Percentiles rank a stretch among this genome's conserved stretches.
Evolutionary conservation across 92 coral and sea anemone genomes (phyloP).

Genomic region (Phenganax subtilis): DNA sequence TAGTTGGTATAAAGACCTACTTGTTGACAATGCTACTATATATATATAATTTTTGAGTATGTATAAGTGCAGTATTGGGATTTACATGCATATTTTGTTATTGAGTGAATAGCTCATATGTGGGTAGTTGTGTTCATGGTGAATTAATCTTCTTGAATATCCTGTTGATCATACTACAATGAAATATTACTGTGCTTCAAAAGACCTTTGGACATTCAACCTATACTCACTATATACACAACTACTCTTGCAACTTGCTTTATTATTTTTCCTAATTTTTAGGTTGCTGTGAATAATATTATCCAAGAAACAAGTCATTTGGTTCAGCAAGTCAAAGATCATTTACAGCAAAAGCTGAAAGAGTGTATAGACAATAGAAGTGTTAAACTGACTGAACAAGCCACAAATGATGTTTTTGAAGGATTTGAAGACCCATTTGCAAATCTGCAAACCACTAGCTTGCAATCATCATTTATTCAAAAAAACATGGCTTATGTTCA

Average conservation of each 20-base stretch:
- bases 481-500: conserved; percentile 10
- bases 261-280: neutral
- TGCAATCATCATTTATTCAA: neutral
- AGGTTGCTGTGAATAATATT: conserved; percentile 25
- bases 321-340: neutral
- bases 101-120: no score
- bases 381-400: neutral
- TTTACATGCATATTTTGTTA: neutral
- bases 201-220: no score
- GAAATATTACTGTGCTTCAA: no score
- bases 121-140: no score
- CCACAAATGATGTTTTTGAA: conserved; percentile 17
- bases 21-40: no score
- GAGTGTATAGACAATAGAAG: neutral
- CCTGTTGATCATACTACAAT: no score
- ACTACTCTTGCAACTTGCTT: no score
- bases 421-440: conserved; percentile 38
- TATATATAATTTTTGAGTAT: no score
- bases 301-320: conserved; percentile 3
- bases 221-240: neutral
- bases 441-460: conserved; percentile 8
- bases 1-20: no score
- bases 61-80: neutral
- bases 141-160: no score
- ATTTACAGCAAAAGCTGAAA: conserved; percentile 11